Evolutionary conservation across 2,113 vertebrate species (phyloP).

Genomic region (Porphyrio hochstetteri): DNA sequence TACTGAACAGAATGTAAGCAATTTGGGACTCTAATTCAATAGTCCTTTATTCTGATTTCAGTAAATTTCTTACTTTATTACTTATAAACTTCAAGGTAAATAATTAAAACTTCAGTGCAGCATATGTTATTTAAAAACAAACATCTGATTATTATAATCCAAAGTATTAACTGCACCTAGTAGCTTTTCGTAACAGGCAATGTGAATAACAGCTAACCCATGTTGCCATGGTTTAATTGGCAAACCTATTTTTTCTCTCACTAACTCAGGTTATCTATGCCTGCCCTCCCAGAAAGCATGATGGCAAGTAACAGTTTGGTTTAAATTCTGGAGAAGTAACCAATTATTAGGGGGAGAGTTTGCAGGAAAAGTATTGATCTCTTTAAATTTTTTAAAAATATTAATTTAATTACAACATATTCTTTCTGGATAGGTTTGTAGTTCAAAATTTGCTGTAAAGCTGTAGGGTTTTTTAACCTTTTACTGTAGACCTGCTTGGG

Average conservation of each 20-base stretch:
- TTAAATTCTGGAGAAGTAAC: not conserved
- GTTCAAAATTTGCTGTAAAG: not conserved
- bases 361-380: not conserved
- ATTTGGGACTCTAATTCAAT: not conserved
- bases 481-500: not conserved
- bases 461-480: not conserved
- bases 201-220: not conserved
- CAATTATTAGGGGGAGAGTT: not conserved
- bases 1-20: not conserved
- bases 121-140: not conserved
- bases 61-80: not conserved
- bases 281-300: not conserved
- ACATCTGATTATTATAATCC: not conserved
- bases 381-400: no score
- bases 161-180: not conserved
- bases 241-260: not conserved
- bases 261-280: constrained; percentile 5
- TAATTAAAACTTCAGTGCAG: not conserved
- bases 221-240: not conserved
- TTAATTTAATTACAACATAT: not conserved
- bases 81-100: not conserved
- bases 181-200: not conserved
- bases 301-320: not conserved
- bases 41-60: not conserved
- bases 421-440: not conserved